Evolutionary conservation across 1,140 invertebrate species (phyloP), one percentile per base, ranked within the genome.

Genomic region (Drosophila pandora): DNA sequence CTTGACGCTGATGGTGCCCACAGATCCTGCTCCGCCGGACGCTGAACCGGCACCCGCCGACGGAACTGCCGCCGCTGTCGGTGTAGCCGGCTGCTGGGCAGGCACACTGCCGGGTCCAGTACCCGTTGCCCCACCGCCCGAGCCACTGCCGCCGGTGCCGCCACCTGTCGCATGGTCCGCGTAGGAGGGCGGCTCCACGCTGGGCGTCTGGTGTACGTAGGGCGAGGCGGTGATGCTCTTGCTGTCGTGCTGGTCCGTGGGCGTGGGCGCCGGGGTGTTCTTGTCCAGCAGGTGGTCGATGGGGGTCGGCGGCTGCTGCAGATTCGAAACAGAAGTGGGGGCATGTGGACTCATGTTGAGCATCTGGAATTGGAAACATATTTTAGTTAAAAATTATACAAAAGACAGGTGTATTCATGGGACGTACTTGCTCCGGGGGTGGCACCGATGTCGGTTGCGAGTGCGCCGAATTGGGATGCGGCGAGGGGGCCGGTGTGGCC

Each of bases 381-480:
- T 28, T 28, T 28, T 28, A 28, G 17, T 47, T 25, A 62, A 48
- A 13, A n/a, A 23, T 53, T 12, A 4, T 37, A 17, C 17, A 17
- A 0, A 37, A 12, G 10, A 4, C 12, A n/a, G 10, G 34, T 37
- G 2, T 0, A 4, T 37, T 37, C 3, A 0, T n/a, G 34, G 34
- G 0, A 43, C n/a, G 8, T 17, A 91, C 90, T 61, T 95, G 94
- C 81, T 97, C 96, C 81, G 94, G 92, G 67, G 94, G 94, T 58
- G 95, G 94, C 55, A 95, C 95, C n/a, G 95, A 95, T 1, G 95
- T 93, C 17, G 95, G 95, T 79, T 96, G 95, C 41, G 92, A 91
- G 41, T 95, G 95, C 80, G 95, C 94, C 32, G 95, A 95, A 59
- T 95, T 95, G 37, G 95, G 94, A 78, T 96, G 93, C 10, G 95